Conservation (phyloP, 2,888 invertebrate genomes). For the Caenorhabditis sp. region DNA sequence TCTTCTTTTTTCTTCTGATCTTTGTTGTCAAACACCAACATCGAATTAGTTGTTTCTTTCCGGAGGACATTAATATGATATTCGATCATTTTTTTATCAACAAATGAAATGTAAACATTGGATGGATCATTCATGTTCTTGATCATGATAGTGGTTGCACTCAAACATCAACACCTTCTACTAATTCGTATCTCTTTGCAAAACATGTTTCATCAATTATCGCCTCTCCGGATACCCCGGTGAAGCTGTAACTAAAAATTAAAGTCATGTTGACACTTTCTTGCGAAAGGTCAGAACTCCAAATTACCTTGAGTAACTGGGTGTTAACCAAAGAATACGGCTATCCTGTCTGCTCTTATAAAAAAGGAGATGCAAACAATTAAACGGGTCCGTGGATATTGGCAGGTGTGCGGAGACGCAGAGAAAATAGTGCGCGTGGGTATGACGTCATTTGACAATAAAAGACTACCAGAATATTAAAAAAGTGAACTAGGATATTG, state of each 20-base stretch:
- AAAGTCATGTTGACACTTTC: neutral
- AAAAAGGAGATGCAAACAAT: neutral
- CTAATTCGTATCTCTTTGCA: no score
- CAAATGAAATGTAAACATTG: no score
- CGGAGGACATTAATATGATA: no score
- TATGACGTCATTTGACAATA: neutral
- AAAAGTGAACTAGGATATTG: no score
- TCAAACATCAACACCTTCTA: no score
- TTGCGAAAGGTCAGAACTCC: neutral
- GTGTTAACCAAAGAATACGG: neutral
- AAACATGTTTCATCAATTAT: neutral
- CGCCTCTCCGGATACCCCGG: neutral
- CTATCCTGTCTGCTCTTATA: neutral
- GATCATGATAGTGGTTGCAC: no score
- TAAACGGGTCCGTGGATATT: neutral
- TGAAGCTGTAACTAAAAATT: neutral
- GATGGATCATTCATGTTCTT: no score
- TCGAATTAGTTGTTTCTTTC: no score
- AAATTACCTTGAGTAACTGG: neutral
- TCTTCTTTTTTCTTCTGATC: no score
- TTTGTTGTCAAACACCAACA: no score
- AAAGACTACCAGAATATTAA: no score
- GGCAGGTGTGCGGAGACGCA: neutral
- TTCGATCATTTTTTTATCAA: no score
- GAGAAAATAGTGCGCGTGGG: neutral